Evolutionary conservation across 2,797 vertebrate species (phyloP).

Genomic region (Acanthiza pusilla): DNA sequence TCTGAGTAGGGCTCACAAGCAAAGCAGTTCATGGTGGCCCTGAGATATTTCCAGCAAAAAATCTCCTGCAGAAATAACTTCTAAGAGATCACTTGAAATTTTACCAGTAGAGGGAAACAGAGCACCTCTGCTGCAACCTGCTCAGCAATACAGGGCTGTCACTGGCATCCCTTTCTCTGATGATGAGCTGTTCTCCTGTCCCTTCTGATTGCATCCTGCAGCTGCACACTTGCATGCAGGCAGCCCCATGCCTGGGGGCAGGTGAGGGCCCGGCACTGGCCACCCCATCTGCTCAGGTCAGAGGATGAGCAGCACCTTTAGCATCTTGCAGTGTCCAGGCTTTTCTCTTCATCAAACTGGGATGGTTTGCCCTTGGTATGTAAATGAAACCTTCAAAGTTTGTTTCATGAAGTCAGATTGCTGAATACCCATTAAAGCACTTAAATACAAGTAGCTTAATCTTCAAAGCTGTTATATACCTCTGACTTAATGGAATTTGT

Average conservation of each 20-base stretch:
- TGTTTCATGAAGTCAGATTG: neutral
- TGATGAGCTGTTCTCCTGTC: neutral
- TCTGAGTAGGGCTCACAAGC: neutral
- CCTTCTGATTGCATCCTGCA: rapidly evolving
- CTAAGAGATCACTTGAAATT: neutral
- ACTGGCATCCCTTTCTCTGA: neutral
- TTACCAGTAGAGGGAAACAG: slow-evolving; percentile 56
- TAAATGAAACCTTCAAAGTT: neutral
- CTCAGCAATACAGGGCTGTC: neutral
- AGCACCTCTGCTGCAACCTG: neutral
- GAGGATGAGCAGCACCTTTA: neutral
- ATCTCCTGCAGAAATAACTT: neutral
- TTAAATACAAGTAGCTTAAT: neutral
- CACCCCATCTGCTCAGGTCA: neutral
- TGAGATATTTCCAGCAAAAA: neutral
- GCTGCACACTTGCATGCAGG: neutral
- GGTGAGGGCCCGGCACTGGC: rapidly evolving
- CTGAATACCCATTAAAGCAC: neutral
- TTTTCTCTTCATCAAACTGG: neutral
- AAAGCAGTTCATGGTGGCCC: rapidly evolving
- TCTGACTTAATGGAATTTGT: neutral
- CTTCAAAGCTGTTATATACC: neutral
- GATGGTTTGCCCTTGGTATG: neutral
- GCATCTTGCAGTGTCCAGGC: neutral
- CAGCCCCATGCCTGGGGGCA: neutral